Conservation (phyloP, 2,113 vertebrate species). For the Daphoenositta chrysoptera region DNA sequence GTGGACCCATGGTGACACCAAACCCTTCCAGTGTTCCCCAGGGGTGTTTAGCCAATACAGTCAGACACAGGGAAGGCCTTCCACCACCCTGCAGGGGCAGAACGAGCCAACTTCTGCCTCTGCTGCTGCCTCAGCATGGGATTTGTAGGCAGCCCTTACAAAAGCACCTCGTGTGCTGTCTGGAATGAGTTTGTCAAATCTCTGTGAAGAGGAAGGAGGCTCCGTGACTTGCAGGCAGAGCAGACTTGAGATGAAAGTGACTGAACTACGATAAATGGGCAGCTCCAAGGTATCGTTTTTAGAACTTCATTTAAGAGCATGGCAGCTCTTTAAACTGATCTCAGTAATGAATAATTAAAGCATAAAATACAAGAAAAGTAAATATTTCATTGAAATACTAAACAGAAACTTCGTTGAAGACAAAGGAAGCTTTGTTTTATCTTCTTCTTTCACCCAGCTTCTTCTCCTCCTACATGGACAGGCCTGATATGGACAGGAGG, state of each 20-base stretch:
- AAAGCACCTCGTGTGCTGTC: neutral
- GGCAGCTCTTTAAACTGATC: constrained; percentile 34
- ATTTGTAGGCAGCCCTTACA: neutral
- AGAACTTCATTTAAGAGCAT: neutral
- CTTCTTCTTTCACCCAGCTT: fast-evolving
- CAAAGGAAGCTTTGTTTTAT: neutral
- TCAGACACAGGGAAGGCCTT: neutral
- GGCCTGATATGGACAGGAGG: neutral
- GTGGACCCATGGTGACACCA: neutral
- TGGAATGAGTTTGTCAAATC: neutral
- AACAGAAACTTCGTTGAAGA: neutral
- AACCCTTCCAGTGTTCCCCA: fast-evolving
- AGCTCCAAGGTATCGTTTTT: neutral
- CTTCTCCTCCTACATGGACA: neutral
- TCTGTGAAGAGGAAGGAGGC: neutral
- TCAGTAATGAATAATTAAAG: constrained; percentile 53
- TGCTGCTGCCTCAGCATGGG: neutral
- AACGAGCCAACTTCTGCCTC: neutral
- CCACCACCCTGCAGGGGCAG: neutral
- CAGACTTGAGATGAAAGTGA: neutral
- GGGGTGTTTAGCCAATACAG: fast-evolving
- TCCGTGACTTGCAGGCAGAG: neutral
- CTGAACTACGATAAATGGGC: neutral
- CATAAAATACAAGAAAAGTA: constrained; percentile 20
- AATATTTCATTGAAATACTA: constrained; percentile 61